Conservation (phyloP, 2,888 invertebrate genomes). For the Agriopis marginaria region DNA sequence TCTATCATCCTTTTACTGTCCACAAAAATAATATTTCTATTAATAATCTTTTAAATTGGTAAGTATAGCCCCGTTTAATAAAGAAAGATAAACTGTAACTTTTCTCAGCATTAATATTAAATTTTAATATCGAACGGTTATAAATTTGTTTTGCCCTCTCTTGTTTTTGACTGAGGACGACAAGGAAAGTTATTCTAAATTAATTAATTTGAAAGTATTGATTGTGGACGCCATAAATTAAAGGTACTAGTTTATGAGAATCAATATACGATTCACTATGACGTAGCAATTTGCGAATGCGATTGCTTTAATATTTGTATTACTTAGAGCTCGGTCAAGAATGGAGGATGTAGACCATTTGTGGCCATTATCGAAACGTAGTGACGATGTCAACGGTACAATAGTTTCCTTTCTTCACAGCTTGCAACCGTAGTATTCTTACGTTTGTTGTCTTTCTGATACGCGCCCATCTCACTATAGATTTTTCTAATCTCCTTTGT, state of each 20-base stretch:
- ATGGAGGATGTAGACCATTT: not conserved
- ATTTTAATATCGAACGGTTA: not conserved
- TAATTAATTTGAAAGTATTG: conserved; percentile 8
- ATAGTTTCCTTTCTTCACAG: conserved; percentile 12
- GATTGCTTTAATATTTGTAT: not conserved
- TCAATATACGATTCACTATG: not conserved
- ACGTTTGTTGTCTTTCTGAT: conserved; percentile 33
- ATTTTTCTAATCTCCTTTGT: conserved; percentile 40
- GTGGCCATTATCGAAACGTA: not conserved
- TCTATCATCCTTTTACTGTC: too few relatives aligned
- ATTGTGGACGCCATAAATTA: not conserved
- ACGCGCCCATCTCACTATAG: conserved; percentile 20
- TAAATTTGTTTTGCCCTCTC: not conserved
- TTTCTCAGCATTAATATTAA: conserved; percentile 2
- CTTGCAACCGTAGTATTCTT: conserved; percentile 5
- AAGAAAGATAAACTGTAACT: not conserved
- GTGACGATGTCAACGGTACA: conserved; percentile 10
- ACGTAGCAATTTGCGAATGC: conserved; percentile 3
- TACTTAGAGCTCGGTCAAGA: conserved; percentile 14
- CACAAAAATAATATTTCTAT: too few relatives aligned
- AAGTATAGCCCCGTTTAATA: not conserved
- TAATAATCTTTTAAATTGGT: not conserved
- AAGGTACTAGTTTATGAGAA: not conserved
- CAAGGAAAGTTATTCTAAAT: conserved; percentile 12
- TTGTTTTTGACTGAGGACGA: conserved; percentile 2